These are phyloP conservation scores for Embiotoca jacksoni DNA, from an alignment of 2,113 vertebrate genomes.

Conservation along the genomic window DNA sequence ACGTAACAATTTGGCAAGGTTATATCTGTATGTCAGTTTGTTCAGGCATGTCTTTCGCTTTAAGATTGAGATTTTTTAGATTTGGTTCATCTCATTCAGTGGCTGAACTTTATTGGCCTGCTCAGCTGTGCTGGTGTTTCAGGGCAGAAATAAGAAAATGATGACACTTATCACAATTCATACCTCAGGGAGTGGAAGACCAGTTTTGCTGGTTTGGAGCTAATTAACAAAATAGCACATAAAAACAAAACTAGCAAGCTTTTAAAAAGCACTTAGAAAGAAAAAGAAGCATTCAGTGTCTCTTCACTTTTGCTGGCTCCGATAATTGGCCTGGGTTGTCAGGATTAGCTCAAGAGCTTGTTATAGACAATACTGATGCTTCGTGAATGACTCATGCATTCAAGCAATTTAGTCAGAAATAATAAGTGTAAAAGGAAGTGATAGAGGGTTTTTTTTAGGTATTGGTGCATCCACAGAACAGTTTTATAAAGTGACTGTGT, in stretches of 20 bases:
- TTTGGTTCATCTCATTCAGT: background rate
- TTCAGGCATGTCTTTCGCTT: background rate
- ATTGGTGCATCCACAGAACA: background rate
- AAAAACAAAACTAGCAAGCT: background rate
- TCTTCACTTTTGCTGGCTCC: background rate
- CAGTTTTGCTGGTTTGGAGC: slow-evolving; percentile 34
- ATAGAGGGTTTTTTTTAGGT: background rate
- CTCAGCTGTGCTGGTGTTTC: background rate
- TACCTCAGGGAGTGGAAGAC: background rate
- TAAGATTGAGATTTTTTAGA: background rate
- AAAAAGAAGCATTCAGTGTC: background rate
- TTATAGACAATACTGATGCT: slow-evolving; percentile 1
- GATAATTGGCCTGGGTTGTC: background rate
- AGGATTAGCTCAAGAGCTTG: slow-evolving; percentile 10
- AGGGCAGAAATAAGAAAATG: background rate
- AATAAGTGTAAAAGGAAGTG: background rate
- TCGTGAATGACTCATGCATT: slow-evolving; percentile 4
- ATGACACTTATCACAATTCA: background rate
- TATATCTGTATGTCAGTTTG: too few relatives aligned
- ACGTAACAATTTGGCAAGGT: background rate
- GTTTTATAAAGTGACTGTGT: background rate
- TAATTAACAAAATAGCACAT: slow-evolving; percentile 14
- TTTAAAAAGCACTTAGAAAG: background rate
- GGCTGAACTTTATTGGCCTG: background rate
- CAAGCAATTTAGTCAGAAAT: background rate